Evolutionary conservation across 2,113 vertebrate species (phyloP), one percentile per base, ranked within the genome.

Genomic region (Danio rerio): DNA sequence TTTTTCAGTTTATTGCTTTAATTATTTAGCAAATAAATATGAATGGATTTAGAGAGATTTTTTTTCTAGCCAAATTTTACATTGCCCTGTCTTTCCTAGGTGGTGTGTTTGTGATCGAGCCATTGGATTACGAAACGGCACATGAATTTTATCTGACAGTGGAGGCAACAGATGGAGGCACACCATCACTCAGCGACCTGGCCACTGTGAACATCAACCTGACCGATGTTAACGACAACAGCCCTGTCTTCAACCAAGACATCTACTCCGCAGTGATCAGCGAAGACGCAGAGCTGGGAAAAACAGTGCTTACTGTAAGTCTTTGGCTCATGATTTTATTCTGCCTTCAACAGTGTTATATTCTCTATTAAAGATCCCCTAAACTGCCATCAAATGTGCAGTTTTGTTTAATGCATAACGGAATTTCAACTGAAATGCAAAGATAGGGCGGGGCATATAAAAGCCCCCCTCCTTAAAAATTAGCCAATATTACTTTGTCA

Each of bases 101-200:
- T 55, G 94, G 95, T 88, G 89, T 99, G 87, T 99, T 98, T 85
- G 84, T 99, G 86, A 94, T 98, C 53, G 95, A 95, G 84, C 91
- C 81, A 1, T 87, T 99, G 94, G 98, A 99, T 91, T 98, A 97
- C 12, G 98, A 99, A 90, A 91, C 84, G 13, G 95, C 95, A 74
- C 96, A 93, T n/a, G 97, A 96, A 52, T 98, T 98, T 89, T 99
- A 98, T 89, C 92, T 99, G 86, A 99, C 97, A 0, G 88, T 99
- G 6, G 96, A 98, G 89, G 98, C 98, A 69, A 95, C 94, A 6
- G 98, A 98, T 61, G 98, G 96, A 16, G 98, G 98, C 78, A 94
- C 95, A 0, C 97, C 98, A 1, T 94, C 97, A 0, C 87, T 99
- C 53, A 99, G 96, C 31, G 98, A 98, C 80, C 94, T 98, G 80